Percentiles rank a stretch among this genome's conserved stretches.
These are phyloP conservation scores for Mirza zaza DNA, from an alignment of 2,113 vertebrate species.

Conservation along the genomic window DNA sequence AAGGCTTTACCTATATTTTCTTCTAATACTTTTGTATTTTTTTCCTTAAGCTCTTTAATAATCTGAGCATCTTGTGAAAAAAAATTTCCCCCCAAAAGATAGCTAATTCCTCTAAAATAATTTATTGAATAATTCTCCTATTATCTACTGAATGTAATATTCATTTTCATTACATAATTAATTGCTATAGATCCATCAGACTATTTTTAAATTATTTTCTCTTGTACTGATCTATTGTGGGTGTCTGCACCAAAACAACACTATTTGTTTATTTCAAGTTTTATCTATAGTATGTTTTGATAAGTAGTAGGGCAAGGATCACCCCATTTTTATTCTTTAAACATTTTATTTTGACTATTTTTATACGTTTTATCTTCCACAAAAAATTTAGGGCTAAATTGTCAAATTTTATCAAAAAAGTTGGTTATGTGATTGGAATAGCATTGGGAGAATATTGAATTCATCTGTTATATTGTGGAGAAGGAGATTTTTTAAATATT, in stretches of 20 bases:
- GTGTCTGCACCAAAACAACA: neutral
- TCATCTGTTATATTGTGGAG: neutral
- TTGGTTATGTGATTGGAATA: neutral
- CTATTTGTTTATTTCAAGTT: neutral
- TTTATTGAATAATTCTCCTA: neutral
- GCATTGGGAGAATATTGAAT: neutral
- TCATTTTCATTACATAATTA: neutral
- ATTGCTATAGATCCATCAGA: neutral
- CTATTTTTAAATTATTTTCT: neutral
- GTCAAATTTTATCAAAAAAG: neutral
- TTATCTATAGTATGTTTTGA: neutral
- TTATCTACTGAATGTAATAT: neutral
- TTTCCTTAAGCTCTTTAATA: neutral
- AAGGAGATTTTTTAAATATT: constrained; percentile 1
- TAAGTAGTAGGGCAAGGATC: neutral
- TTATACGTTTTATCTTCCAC: neutral
- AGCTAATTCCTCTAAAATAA: neutral
- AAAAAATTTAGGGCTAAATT: neutral
- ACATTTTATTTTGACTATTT: neutral
- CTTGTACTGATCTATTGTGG: neutral
- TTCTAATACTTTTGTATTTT: neutral
- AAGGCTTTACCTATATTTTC: neutral
- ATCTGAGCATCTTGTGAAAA: neutral
- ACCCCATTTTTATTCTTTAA: neutral
- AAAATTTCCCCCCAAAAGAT: neutral